phyloP scores from a whole-genome alignment of 64 coral and sea anemone species.

The Porites australiensis region DNA sequence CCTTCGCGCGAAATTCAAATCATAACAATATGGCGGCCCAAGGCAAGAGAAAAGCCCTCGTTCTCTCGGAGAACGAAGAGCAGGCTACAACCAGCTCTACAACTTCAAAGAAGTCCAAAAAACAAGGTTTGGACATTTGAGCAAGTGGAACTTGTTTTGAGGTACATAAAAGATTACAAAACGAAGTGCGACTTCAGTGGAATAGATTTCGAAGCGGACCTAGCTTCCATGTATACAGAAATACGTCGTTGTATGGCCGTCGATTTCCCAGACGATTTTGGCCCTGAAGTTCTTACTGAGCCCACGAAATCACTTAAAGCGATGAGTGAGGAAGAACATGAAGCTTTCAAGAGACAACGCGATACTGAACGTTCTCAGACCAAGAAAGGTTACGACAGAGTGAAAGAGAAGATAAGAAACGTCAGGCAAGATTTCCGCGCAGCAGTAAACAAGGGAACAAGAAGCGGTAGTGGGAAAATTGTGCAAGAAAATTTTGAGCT shows the following conservation, averaged over 20 bases:
- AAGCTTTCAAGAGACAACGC: not conserved
- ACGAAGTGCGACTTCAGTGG: constrained; percentile 39
- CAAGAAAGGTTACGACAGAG: not conserved
- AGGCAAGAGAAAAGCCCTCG: no score
- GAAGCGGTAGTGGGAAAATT: not conserved
- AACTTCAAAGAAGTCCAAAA: constrained; percentile 6
- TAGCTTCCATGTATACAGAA: not conserved
- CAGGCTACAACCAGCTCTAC: no score
- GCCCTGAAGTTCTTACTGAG: not conserved
- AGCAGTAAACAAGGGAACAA: not conserved
- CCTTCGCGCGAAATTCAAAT: no score
- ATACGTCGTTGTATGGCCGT: not conserved
- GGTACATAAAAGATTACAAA: constrained; percentile 32
- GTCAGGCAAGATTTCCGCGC: not conserved
- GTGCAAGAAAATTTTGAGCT: no score
- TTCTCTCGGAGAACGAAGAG: no score
- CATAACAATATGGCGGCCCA: no score
- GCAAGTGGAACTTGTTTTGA: constrained; percentile 9
- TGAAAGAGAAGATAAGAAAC: not conserved
- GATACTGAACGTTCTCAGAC: not conserved
- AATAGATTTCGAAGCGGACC: constrained; percentile 46
- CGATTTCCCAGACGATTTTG: constrained; percentile 6
- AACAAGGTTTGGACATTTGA: constrained; percentile 17
- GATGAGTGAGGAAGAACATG: constrained; percentile 16
- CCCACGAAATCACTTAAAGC: constrained; percentile 9